phyloP scores from a whole-genome alignment of 2,113 vertebrate genomes.

The Varanus komodoensis region DNA sequence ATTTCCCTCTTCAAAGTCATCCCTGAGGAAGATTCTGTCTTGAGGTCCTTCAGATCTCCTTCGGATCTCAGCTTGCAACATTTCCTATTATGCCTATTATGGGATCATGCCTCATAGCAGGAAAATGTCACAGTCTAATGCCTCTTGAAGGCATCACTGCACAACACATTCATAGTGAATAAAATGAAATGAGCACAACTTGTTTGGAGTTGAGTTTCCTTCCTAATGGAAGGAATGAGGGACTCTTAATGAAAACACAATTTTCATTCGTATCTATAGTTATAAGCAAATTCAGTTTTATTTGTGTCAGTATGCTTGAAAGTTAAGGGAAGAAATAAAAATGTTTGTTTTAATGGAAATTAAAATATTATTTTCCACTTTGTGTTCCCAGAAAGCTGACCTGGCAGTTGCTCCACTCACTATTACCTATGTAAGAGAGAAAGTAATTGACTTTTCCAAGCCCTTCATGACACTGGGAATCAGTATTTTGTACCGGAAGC shows the following conservation, averaged over 20 bases:
- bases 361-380: constrained; percentile 15
- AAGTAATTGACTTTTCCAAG: constrained; percentile 98
- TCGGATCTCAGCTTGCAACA: background rate
- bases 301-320: background rate
- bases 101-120: background rate
- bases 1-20: background rate
- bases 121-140: background rate
- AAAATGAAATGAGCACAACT: background rate
- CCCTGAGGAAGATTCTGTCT: background rate
- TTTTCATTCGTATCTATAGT: background rate
- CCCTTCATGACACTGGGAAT: constrained; percentile 99
- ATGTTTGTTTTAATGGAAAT: background rate
- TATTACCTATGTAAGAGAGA: constrained; percentile 97
- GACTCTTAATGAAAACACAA: background rate
- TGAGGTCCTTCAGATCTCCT: background rate
- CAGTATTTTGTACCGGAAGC: constrained; percentile 97
- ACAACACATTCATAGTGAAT: background rate
- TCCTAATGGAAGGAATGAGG: background rate
- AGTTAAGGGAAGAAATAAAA: background rate
- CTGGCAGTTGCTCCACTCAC: constrained; percentile 96
- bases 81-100: background rate
- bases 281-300: background rate
- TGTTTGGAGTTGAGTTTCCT: background rate
- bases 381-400: constrained; percentile 90
- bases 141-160: background rate